Base-by-base conservation (phyloP, 1,140 invertebrate genomes). In the Drosophila erecta region DNA sequence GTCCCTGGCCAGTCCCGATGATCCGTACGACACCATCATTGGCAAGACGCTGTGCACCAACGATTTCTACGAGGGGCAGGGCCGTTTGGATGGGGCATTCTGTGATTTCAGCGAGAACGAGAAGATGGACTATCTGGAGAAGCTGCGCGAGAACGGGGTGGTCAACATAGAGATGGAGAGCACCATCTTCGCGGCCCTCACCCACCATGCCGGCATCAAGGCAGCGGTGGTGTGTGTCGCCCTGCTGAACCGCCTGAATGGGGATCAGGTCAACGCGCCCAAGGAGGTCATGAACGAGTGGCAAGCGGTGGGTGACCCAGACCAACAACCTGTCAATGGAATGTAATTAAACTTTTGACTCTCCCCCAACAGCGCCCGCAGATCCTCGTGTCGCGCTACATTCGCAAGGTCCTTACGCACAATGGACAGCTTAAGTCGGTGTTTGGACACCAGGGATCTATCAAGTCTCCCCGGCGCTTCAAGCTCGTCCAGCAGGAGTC, bases 121-220 rank as follows among this genome's bases (percentile, higher is more conserved):
- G 47, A 99, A 99, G 93, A 95, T 98, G 94, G 95, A 95, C 14
- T 99, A 98, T 86, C 93, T 99, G 56, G 94, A 95, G 37, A 94
- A 95, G 65, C 90, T 99, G 53, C 94, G 96, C 41, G 94, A 96
- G 17, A 92, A 95, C 20, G 97, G 97, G 2, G 96, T 99, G 4
- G 94, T 96, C 1, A 99, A 99, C 92, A 99, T 99, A 77, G 99
- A 99, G 93, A 99, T 99, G 98, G 99, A 99, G 93, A 95, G 96
- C 24, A 92, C 90, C 20, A 91, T 92, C 35, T 99, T 99, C 92
- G 97, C 98, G 0, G 97, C 98, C 0, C 94, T 99, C 20, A 99
- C 98, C 11, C 96, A 98, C 91, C 96, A 97, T 90, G 98, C 98
- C n/a, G 97, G 97, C 11, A 96, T 99, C 60, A 96, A 96, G 93